Evolutionary conservation across 2,888 invertebrate species (phyloP).

Genomic region (Capitulum mitella): DNA sequence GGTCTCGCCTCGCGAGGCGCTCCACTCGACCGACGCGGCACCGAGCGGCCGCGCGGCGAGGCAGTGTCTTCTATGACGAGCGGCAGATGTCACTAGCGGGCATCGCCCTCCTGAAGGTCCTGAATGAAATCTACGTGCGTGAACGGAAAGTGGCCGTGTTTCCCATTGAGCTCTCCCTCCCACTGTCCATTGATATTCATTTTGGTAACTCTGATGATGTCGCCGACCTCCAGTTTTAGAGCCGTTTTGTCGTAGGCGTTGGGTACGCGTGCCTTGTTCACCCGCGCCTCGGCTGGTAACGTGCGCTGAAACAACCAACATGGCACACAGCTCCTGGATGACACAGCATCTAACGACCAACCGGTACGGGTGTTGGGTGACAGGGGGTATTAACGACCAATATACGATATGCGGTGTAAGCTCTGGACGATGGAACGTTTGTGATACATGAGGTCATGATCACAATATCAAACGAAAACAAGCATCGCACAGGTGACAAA

Average conservation of each 20-base stretch:
- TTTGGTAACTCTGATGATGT: constrained; percentile 88
- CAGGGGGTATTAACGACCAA: too few species aligned
- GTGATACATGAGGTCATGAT: too few species aligned
- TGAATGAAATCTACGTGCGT: constrained; percentile 94
- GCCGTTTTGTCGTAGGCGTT: constrained; percentile 98
- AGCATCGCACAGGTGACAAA: too few species aligned
- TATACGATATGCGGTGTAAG: too few species aligned
- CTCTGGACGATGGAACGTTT: too few species aligned
- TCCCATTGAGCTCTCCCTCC: constrained; percentile 92
- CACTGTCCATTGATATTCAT: constrained; percentile 97
- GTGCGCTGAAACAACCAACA: constrained; percentile 44
- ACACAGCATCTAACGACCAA: not conserved
- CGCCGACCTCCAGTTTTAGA: constrained; percentile 85
- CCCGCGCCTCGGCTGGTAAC: constrained; percentile 83
- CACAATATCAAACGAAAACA: too few species aligned
- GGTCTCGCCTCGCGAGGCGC: too few species aligned
- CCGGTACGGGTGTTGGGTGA: too few species aligned
- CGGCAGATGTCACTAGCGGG: not conserved
- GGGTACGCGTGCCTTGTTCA: constrained; percentile 87
- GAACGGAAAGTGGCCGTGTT: constrained; percentile 85
- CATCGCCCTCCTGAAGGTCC: constrained; percentile 38
- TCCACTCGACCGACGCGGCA: not conserved
- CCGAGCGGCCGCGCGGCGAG: not conserved
- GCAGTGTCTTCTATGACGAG: not conserved
- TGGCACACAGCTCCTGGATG: too few species aligned